A percentile compares a stretch with the other conserved stretches of the same genome.
Conservation (phyloP, 2,888 invertebrate genomes). For the Cephalotes varians region DNA sequence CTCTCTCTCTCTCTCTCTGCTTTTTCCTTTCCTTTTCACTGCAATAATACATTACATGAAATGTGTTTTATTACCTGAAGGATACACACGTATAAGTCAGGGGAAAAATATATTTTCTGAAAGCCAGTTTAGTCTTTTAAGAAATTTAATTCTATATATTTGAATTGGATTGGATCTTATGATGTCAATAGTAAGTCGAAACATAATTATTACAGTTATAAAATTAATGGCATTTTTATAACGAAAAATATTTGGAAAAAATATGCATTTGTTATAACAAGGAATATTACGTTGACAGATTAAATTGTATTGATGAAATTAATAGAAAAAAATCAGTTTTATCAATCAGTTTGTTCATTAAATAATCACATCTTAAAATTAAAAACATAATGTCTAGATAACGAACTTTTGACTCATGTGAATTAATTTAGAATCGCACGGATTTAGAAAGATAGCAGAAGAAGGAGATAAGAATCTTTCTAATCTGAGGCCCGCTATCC, state of each 20-base stretch:
- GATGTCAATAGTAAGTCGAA: background rate
- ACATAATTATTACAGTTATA: background rate
- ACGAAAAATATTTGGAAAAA: background rate
- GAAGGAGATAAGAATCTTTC: slow-evolving; percentile 56
- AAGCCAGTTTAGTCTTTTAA: background rate
- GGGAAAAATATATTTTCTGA: background rate
- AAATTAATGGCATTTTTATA: background rate
- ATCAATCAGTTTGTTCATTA: background rate
- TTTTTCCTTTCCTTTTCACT: slow-evolving; percentile 1
- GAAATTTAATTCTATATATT: background rate
- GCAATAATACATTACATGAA: background rate
- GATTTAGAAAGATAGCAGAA: slow-evolving; percentile 22
- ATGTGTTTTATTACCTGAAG: background rate
- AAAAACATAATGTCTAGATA: background rate
- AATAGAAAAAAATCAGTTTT: background rate
- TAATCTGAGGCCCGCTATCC: slow-evolving; percentile 49
- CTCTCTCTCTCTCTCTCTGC: background rate
- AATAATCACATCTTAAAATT: too few relatives aligned
- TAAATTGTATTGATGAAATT: background rate
- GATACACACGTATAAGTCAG: background rate
- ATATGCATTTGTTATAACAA: background rate
- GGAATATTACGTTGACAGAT: background rate
- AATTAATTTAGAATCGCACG: slow-evolving; percentile 12
- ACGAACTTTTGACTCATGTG: background rate
- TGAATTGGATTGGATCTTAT: background rate